Evolutionary conservation across 1,140 invertebrate species (phyloP).

Genomic region (Pogonognathellus flavescens): DNA sequence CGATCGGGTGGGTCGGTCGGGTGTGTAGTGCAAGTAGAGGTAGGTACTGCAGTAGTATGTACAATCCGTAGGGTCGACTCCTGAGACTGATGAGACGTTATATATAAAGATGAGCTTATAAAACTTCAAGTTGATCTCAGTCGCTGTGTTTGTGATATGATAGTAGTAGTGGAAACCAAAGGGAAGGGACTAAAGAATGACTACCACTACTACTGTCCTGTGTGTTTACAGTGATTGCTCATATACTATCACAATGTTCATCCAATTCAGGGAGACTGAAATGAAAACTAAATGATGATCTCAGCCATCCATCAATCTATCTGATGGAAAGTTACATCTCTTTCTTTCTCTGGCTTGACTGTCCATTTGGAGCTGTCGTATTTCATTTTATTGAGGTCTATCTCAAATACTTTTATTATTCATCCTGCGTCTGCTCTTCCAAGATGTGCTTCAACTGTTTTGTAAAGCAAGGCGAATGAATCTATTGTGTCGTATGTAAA

Average conservation of each 20-base stretch:
- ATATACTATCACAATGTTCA: conserved; percentile 15
- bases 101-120: conserved; percentile 27
- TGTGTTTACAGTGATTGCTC: conserved; percentile 28
- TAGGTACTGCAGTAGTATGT: neutral
- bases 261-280: conserved; percentile 41
- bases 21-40: neutral
- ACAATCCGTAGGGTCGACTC: neutral
- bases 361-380: conserved; percentile 37
- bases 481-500: neutral
- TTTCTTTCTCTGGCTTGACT: neutral
- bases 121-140: conserved; percentile 1
- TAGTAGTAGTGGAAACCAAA: neutral
- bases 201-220: conserved; percentile 11
- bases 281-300: conserved; percentile 52
- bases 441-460: neutral
- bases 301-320: conserved; percentile 47
- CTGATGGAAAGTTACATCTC: conserved; percentile 26
- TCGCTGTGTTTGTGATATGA: neutral
- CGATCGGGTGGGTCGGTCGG: conserved; percentile 7
- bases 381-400: conserved; percentile 43
- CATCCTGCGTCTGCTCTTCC: neutral
- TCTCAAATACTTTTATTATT: conserved; percentile 36
- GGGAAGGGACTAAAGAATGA: neutral
- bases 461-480: neutral
- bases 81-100: conserved; percentile 28